These are phyloP conservation scores for Pocillopora verrucosa DNA, from an alignment of 64 coral and sea anemone genomes.

Conservation along the genomic window DNA sequence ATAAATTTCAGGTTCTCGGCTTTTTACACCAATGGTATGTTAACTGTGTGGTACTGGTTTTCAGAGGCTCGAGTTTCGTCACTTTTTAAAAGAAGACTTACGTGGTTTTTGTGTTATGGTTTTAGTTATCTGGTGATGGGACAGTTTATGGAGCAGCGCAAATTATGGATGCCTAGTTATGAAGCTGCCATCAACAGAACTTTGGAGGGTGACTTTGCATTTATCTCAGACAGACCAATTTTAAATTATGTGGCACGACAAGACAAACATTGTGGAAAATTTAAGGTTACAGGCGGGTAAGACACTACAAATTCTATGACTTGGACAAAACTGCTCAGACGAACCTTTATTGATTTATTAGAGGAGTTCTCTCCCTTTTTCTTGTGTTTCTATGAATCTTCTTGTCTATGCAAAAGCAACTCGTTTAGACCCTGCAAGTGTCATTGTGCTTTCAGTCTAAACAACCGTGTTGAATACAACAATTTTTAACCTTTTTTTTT, in stretches of 20 bases:
- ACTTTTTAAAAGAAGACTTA: neutral
- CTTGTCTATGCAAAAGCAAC: too few relatives aligned
- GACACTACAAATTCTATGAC: neutral
- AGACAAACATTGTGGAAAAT: conserved; percentile 56
- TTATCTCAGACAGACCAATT: conserved; percentile 61
- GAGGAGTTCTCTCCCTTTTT: too few relatives aligned
- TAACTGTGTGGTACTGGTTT: too few relatives aligned
- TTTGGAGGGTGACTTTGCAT: conserved; percentile 60
- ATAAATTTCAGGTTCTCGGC: too few relatives aligned
- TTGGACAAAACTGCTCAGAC: neutral
- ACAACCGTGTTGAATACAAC: too few relatives aligned
- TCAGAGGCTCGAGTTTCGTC: neutral
- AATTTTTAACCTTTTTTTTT: too few relatives aligned
- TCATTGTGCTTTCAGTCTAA: too few relatives aligned
- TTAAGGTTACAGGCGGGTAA: conserved; percentile 68
- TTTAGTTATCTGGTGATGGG: conserved; percentile 59
- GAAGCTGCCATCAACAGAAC: conserved; percentile 45
- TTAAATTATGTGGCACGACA: conserved; percentile 39
- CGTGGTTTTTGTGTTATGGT: neutral
- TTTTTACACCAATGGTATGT: too few relatives aligned
- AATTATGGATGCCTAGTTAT: conserved; percentile 55
- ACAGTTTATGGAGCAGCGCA: conserved; percentile 61
- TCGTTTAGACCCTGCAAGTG: too few relatives aligned
- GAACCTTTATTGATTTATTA: too few relatives aligned
- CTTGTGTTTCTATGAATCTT: too few relatives aligned